Evolutionary conservation across 1,140 invertebrate genomes (phyloP), one percentile per base, ranked within the genome.

Genomic region (Dinothrombium tinctorium): DNA sequence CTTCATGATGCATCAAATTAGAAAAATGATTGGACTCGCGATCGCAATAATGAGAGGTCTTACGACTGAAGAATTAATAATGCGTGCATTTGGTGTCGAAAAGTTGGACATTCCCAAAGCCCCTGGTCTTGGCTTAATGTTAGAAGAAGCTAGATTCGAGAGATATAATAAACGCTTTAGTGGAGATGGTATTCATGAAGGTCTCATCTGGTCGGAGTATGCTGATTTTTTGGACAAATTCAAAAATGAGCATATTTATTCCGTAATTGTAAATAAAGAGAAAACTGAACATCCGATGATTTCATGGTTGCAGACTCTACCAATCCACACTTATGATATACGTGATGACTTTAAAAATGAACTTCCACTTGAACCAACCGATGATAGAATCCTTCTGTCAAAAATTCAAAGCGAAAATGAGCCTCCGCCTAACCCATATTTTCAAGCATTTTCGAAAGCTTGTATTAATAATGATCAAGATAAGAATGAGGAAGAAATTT

Each of bases 1-100:
- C n/a, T 99, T 99, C 57, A 95, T 99, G 82, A 53, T 98, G 49
- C 90, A 99, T 67, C 92, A 98, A 61, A 99, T 99, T 43, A 66
- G 92, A 32, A 98, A 98, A 68, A 98, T 99, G 90, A 62, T 71
- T 25, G 79, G 81, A 3, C 47, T 89, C 19, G 65, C 71, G 6
- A 72, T 94, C 48, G 80, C 79, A 0, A 65, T 92, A 20, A 58
- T 78, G 0, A 62, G 75, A 47, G 82, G 80, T 11, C 64, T 74
- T 42, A 67, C 74, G 0, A 59, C 65, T 7, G 55, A 61, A 28
- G 67, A 73, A 0, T 67, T 65, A 0, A 58, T 94, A 33, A 63
- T 71, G 3, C 67, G 70, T 47, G 69, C 72, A 0, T 82, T 61
- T 73, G 49, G 61, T 33, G 50, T 60, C 8, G 68, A 74, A 20